Percentiles rank a stretch among this genome's conserved stretches.
Evolutionary conservation across 2,113 vertebrate genomes (phyloP).

Genomic region (Glaucidium brasilianum): DNA sequence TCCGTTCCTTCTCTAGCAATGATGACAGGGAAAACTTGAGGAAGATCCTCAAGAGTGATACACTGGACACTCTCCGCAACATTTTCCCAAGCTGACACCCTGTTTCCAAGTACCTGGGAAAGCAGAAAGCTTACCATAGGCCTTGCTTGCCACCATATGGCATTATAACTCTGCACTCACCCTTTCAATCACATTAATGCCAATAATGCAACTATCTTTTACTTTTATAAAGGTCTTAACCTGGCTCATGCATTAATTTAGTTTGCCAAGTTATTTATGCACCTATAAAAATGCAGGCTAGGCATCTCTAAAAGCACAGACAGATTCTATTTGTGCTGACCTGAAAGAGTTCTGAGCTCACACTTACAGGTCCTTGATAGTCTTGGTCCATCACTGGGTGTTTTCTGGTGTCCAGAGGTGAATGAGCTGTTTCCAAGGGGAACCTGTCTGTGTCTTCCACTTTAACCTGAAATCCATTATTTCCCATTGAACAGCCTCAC

Average conservation of each 20-base stretch:
- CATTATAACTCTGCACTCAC: not conserved
- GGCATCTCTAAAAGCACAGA: not conserved
- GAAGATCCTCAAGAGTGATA: not conserved
- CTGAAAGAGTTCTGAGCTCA: slow-evolving; percentile 2
- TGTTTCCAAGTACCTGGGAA: not conserved
- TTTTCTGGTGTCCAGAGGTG: not conserved
- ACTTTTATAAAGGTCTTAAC: slow-evolving; percentile 32
- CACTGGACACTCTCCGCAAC: rapidly evolving
- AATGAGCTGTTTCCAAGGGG: not conserved
- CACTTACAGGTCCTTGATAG: not conserved
- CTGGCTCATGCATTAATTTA: slow-evolving; percentile 19
- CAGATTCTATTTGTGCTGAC: not conserved
- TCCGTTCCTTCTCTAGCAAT: not conserved
- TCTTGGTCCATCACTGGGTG: not conserved
- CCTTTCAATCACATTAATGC: slow-evolving; percentile 37
- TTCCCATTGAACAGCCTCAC: not conserved
- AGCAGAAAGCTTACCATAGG: not conserved
- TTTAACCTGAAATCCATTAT: not conserved
- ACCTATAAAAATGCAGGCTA: slow-evolving; percentile 40
- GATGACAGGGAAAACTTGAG: not conserved
- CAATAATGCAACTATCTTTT: slow-evolving; percentile 39
- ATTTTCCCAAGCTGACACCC: not conserved
- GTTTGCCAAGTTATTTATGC: slow-evolving; percentile 19
- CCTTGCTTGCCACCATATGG: not conserved
- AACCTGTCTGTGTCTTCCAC: not conserved